A percentile compares a stretch with the other conserved stretches of the same genome.
phyloP scores from a whole-genome alignment of 2,113 vertebrate species.

The Formicarius rufipectus region DNA sequence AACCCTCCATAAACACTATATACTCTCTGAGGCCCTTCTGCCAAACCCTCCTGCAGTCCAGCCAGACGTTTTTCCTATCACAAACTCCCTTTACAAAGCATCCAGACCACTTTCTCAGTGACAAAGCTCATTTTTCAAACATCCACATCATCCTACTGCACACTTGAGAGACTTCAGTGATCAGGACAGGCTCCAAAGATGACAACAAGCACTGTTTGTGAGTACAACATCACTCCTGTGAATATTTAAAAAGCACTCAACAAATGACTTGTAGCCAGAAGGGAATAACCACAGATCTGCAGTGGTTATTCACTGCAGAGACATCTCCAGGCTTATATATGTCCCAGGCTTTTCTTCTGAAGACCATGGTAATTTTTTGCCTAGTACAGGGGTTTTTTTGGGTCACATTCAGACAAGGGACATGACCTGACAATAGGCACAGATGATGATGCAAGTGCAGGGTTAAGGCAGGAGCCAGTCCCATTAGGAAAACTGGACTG shows the following conservation, averaged over 20 bases:
- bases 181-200: neutral
- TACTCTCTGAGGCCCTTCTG: neutral
- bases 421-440: accelerated
- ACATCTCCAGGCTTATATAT: neutral
- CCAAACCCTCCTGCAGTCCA: neutral
- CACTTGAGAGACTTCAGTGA: neutral
- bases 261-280: slow-evolving; percentile 8
- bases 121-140: neutral
- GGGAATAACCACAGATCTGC: neutral
- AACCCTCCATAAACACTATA: neutral
- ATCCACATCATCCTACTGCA: neutral
- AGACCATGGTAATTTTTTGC: neutral
- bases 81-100: neutral
- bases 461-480: neutral
- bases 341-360: neutral
- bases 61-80: neutral
- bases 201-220: neutral
- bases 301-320: neutral
- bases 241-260: neutral
- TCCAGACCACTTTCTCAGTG: neutral
- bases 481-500: neutral
- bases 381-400: neutral
- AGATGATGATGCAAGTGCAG: neutral
- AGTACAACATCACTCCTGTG: neutral
- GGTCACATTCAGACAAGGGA: neutral